phyloP scores from a whole-genome alignment of 2,888 invertebrate species.

The Tupiocoris notatus region DNA sequence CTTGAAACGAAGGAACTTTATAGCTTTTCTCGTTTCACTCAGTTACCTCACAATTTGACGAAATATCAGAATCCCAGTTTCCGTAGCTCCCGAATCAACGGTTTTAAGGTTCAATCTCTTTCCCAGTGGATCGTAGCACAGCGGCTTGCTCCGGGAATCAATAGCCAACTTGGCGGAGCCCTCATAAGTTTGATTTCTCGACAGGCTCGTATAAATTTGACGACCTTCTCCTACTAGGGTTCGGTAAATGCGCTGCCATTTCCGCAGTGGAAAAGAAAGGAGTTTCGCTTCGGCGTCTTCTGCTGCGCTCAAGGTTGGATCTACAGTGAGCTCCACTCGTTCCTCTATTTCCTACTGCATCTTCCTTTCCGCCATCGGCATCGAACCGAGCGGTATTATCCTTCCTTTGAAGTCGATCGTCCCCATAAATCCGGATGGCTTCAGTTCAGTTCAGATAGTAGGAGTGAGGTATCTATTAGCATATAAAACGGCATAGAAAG shows the following conservation, averaged over 20 bases:
- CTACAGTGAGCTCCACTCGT: not conserved
- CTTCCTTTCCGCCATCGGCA: not conserved
- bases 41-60: too few species aligned
- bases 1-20: too few species aligned
- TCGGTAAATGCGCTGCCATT: not conserved
- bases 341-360: not conserved
- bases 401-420: conserved; percentile 14
- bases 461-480: conserved; percentile 29
- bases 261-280: not conserved
- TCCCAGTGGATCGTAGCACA: not conserved
- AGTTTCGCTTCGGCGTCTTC: not conserved
- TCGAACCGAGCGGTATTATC: not conserved
- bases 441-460: conserved; percentile 1
- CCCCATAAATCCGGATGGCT: conserved; percentile 11
- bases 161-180: not conserved
- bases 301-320: not conserved
- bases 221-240: not conserved
- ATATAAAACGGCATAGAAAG: conserved; percentile 8
- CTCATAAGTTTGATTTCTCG: not conserved
- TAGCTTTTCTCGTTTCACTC: too few species aligned
- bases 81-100: not conserved
- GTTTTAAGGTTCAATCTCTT: not conserved
- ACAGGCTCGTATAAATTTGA: not conserved
- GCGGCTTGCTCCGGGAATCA: not conserved
- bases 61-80: too few species aligned